Conservation (phyloP, 2,888 invertebrate genomes). For the Lordiphosa fenestrarum region DNA sequence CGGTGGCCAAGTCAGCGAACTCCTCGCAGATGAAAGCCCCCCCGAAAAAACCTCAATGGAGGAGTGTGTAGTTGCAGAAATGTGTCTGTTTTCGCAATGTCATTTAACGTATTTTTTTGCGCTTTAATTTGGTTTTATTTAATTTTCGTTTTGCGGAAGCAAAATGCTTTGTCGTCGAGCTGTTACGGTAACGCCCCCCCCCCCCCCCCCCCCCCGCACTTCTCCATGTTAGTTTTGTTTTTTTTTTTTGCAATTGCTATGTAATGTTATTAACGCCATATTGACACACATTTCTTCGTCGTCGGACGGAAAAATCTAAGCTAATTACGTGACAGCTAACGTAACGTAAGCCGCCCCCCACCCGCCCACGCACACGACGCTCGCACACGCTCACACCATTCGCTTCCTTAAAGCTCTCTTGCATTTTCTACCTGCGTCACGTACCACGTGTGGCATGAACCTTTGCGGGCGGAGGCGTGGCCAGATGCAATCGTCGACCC, state of each 20-base stretch:
- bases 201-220: neutral
- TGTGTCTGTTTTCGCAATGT: conserved; percentile 50
- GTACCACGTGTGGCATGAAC: conserved; percentile 30
- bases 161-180: conserved; percentile 30
- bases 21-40: neutral
- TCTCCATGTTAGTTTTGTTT: neutral
- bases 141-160: conserved; percentile 63
- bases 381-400: neutral
- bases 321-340: conserved; percentile 65
- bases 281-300: conserved; percentile 57
- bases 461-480: conserved; percentile 24
- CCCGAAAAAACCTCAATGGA: neutral
- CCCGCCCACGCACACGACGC: conserved; percentile 13
- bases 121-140: conserved; percentile 46
- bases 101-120: conserved; percentile 44
- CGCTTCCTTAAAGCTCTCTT: conserved; percentile 1
- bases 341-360: conserved; percentile 21
- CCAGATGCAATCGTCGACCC: conserved; percentile 38
- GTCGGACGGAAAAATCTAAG: conserved; percentile 57
- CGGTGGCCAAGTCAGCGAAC: conserved; percentile 20
- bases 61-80: neutral
- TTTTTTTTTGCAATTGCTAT: conserved; percentile 49
- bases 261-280: conserved; percentile 69
- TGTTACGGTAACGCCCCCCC: conserved; percentile 19
- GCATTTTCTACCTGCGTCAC: conserved; percentile 31